Base-by-base conservation (phyloP, 2,888 invertebrate species). In the Agrochola lychnidis region DNA sequence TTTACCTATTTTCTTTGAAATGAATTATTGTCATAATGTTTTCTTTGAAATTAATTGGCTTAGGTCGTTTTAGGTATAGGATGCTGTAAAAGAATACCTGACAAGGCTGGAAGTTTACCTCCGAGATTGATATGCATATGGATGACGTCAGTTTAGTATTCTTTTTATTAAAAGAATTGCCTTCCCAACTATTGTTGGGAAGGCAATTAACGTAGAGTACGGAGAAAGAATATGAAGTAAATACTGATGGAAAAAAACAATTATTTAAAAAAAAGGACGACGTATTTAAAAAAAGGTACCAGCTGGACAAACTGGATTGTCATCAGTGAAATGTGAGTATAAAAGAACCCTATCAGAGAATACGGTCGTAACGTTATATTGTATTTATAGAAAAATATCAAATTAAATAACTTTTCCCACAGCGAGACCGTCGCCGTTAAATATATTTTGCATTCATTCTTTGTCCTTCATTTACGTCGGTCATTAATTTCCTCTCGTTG, bases 401-500 rank as follows among this genome's bases (percentile, higher is more conserved):
- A 72, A 63, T 48, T 64, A 19, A 64, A 64, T 70, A 16, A 57
- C 7, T 70, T 56, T 56, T 14, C 7, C 66, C 51, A 40, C 40
- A 57, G 16, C n/a, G 51, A 36, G 40, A 14, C 36, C 9, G 9
- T 40, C 67, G 9, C 22, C 14, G 63, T 61, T 36, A 36, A 70
- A 81, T 70, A 66, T 66, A 72, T 57, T 70, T 59, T 82, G 73
- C 62, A 71, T 63, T 48, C 51, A 80, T 76, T 81, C 69, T 81
- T 82, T 73, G 77, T 68, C 68, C 57, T 71, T 77, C 73, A 82
- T 85, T 79, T 68, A 74, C 73, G 72, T 40, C 71, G 63, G 64
- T 64, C 77, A 80, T 73, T 83, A 78, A 86, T 86, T 80, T 57
- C 56, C 69, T 76, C 73, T 69, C 78, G 76, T 79, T 83, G 69